Evolutionary conservation across 1,140 invertebrate genomes (phyloP), one percentile per base, ranked within the genome.

Genomic region (Stratiolaelaps scimitus): DNA sequence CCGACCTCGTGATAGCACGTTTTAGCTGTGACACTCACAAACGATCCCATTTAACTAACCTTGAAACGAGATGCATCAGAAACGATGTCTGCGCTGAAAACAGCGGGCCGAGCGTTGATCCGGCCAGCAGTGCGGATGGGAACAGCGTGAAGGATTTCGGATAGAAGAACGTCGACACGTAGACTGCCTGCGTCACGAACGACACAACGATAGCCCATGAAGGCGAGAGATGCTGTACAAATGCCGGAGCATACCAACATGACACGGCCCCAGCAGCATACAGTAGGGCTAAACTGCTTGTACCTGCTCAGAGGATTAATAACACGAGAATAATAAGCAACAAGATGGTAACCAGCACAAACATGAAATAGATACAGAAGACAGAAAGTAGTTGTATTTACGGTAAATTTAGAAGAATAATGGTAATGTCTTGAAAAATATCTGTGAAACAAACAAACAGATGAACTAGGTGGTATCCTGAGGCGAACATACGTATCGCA

Each of bases 91-190:
- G 66, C n/a, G 69, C 69, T 13, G 66, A 67, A 48, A 68, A 69
- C 20, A 70, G 29, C 1, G 69, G 69, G 15, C 69, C 69, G 10
- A 70, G 66, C 13, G 67, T 46, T 1, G 69, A 48, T 2, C 69
- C 69, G 17, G 69, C 43, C 13, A 69, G 43, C 7, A 69, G 28
- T 10, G 67, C 69, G 26, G 66, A 68, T 0, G 69, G 68, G 4
- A 68, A 64, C 7, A 70, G 43, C 1, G 69, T 70, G 30, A 69
- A 70, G 20, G 65, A 45, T 34, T 67, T 56, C n/a, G 67, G 66
- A 40, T 68, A 70, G 65, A 71, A 71, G 44, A 70, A 71, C 5
- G 68, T 68, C 5, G 70, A 70, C 20, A 71, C 67, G 29, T 67
- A 71, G 6, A 71, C 65, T 13, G 70, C 68, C 20, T 69, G 67